A percentile compares a stretch with the other conserved stretches of the same genome.
Conservation (phyloP, 2,888 invertebrate species). For the Catonia carolina region DNA sequence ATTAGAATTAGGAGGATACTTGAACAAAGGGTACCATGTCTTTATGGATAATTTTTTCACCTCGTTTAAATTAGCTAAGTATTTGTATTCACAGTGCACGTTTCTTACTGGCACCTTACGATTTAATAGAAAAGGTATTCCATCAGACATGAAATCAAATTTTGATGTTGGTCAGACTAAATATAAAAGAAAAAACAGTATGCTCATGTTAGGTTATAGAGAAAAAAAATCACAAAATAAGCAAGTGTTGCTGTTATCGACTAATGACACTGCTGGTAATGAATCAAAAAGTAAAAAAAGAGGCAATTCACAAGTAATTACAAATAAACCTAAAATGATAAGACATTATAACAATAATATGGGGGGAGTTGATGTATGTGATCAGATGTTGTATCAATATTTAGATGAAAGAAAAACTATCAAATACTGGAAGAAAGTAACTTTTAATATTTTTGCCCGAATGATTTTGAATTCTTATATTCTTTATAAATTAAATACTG, state of each 20-base stretch:
- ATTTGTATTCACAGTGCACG: conserved; percentile 8
- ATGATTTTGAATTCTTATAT: conserved; percentile 8
- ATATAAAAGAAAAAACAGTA: conserved; percentile 8
- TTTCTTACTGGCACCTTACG: conserved; percentile 14
- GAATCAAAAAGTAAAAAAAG: background rate
- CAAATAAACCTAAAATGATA: background rate
- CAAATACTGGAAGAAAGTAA: background rate
- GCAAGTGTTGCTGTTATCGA: conserved; percentile 10
- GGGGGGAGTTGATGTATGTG: background rate
- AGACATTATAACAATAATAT: background rate
- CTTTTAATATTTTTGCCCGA: background rate
- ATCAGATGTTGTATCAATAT: background rate
- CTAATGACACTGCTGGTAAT: conserved; percentile 3
- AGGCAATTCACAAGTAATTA: background rate
- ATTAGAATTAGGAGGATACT: background rate
- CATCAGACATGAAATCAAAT: conserved; percentile 2
- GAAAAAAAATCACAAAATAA: conserved; percentile 7
- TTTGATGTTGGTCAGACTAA: conserved; percentile 16
- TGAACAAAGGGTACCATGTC: conserved; percentile 9
- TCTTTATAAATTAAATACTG: conserved; percentile 15
- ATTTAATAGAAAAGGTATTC: conserved; percentile 10
- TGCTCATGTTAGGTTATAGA: conserved; percentile 16
- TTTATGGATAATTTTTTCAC: conserved; percentile 9
- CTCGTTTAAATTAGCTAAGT: conserved; percentile 7
- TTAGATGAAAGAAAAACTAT: no score